Percentiles rank a stretch among this genome's conserved stretches.
Conservation (phyloP, 2,113 vertebrate species). For the Aythya baeri region DNA sequence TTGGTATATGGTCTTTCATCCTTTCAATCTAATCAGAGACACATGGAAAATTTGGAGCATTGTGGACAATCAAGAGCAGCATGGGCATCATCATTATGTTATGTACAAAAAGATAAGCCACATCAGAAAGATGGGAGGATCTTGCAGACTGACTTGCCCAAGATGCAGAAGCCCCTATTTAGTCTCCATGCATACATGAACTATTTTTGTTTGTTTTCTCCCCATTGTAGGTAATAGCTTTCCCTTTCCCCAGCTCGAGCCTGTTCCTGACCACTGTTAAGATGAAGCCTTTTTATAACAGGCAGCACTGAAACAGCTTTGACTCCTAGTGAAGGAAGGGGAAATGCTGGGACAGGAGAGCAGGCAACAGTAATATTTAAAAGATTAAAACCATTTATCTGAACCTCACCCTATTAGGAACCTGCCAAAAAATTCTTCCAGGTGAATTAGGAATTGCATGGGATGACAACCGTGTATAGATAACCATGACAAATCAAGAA, state of each 20-base stretch:
- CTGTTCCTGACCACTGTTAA: background rate
- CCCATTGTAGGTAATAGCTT: background rate
- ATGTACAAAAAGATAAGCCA: background rate
- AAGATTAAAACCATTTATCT: background rate
- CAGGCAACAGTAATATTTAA: background rate
- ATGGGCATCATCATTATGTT: fast-evolving
- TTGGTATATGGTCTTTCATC: background rate
- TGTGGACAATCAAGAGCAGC: background rate
- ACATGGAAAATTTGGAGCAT: background rate
- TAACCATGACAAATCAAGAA: background rate
- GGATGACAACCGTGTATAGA: background rate
- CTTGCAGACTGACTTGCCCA: background rate
- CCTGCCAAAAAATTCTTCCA: background rate
- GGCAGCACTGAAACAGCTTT: background rate
- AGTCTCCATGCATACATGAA: background rate
- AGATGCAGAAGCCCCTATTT: background rate
- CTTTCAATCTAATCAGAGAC: background rate
- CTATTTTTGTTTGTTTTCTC: background rate
- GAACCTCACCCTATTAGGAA: background rate
- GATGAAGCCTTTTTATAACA: background rate
- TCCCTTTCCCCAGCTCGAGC: background rate
- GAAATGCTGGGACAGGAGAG: background rate
- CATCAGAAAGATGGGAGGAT: background rate
- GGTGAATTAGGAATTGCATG: background rate
- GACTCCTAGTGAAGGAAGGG: background rate